Base-by-base conservation (phyloP, 2,113 vertebrate species). In the Oncorhynchus clarkii region DNA sequence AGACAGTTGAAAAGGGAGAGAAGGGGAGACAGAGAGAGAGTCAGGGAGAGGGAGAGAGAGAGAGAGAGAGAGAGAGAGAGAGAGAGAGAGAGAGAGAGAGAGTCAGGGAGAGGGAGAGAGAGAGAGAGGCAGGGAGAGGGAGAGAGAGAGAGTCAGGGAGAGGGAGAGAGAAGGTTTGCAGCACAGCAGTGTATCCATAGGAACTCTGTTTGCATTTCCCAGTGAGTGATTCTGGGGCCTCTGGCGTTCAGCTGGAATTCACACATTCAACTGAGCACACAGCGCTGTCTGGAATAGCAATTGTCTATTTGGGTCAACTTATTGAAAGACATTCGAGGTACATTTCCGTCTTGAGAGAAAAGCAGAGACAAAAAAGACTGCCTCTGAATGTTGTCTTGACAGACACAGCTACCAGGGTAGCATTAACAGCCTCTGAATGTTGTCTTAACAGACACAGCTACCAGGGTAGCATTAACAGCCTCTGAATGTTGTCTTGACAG, bases 191-290 rank as follows among this genome's bases (percentile, higher is more conserved):
- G 87, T 94, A 84, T 73, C 91, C 88, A 94, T 93, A 86, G 93
- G 84, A 88, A 93, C 91, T 86, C 82, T 93, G 91, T 94, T 94
- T 93, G 93, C 89, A 91, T 93, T 94, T 94, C 93, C 92, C 93
- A 94, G 88, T 87, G 85, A 88, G 83, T 79, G 79, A 85, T 91
- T 91, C 84, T 67, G 82, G 80, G 87, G 83, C 79, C 76, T 75
- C 86, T 82, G 90, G 79, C 85, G 85, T 89, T 91, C 89, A 88
- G 86, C 85, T 88, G 89, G 88, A 93, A 91, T 91, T 87, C 89
- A 86, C 87, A 88, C 87, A 76, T 84, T 89, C 85, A 82, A 89
- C 88, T 88, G 75, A 88, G 77, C 59, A 67, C 78, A 71, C 78
- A 70, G 80, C 49, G 82, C 80, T 69, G 87, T 88, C 90, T 91